A percentile compares a stretch with the other conserved stretches of the same genome.
These are phyloP conservation scores for Champsocephalus gunnari DNA, from an alignment of 2,797 vertebrate genomes.

Conservation along the genomic window DNA sequence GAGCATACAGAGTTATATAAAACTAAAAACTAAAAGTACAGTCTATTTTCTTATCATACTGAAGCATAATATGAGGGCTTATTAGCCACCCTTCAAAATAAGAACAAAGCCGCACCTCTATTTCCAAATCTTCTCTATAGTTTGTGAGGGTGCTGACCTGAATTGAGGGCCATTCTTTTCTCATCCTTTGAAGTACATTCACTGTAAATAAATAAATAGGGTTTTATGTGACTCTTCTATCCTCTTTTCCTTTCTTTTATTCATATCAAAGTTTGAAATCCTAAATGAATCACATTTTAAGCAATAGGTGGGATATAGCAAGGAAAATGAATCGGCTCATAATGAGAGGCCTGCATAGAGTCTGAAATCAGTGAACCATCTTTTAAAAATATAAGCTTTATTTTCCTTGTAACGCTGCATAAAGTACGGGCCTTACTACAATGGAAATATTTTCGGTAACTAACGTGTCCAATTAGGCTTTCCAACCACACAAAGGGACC, in stretches of 20 bases:
- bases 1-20: background rate
- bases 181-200: background rate
- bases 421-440: background rate
- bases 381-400: slow-evolving; percentile 2
- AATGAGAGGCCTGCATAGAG: background rate
- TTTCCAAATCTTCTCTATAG: background rate
- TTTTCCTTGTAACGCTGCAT: background rate
- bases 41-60: background rate
- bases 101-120: background rate
- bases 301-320: background rate
- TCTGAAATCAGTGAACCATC: slow-evolving; percentile 1
- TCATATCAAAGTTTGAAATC: too few relatives aligned
- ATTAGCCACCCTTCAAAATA: background rate
- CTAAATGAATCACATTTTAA: too few relatives aligned
- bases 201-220: background rate
- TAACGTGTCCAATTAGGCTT: slow-evolving; percentile 43
- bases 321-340: background rate
- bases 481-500: slow-evolving; percentile 46
- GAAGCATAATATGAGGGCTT: background rate
- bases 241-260: too few relatives aligned
- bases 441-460: slow-evolving; percentile 11
- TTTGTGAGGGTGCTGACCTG: background rate
- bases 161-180: background rate
- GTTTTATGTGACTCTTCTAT: too few relatives aligned
- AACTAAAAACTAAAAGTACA: background rate